phyloP scores from a whole-genome alignment of 2,888 invertebrate species.

The Diadegma fenestrale region DNA sequence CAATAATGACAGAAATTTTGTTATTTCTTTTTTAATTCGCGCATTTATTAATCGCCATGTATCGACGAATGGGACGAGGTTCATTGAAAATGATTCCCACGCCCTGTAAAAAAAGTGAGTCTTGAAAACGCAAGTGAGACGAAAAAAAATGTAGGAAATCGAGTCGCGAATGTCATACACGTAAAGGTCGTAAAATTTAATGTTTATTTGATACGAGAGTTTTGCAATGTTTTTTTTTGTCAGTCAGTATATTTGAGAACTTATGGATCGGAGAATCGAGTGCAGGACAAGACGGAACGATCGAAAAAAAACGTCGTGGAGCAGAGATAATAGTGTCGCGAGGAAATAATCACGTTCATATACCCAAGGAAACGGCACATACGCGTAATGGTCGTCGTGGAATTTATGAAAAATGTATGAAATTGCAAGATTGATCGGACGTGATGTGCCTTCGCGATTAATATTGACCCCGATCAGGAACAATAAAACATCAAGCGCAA shows the following conservation, averaged over 20 bases:
- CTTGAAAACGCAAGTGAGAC: constrained; percentile 12
- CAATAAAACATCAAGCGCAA: constrained; percentile 38
- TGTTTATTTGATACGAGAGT: constrained; percentile 55
- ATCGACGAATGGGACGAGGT: not conserved
- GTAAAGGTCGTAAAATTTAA: constrained; percentile 58
- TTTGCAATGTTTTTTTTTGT: constrained; percentile 54
- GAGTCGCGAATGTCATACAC: constrained; percentile 30
- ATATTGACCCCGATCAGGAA: constrained; percentile 63
- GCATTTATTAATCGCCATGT: not conserved
- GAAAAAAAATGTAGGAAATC: constrained; percentile 16
- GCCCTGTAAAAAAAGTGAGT: constrained; percentile 10
- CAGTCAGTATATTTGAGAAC: not conserved
- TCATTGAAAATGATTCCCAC: constrained; percentile 33
- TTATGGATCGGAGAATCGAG: constrained; percentile 48
- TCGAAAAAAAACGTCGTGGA: constrained; percentile 29
- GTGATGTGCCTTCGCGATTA: constrained; percentile 61
- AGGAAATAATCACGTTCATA: constrained; percentile 33
- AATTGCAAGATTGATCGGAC: constrained; percentile 67
- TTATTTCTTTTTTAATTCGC: not conserved
- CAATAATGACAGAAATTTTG: not conserved
- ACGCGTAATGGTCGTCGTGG: constrained; percentile 41
- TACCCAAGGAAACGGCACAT: constrained; percentile 43
- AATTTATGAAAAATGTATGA: constrained; percentile 70
- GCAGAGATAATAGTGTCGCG: constrained; percentile 59
- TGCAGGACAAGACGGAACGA: constrained; percentile 26